phyloP scores from a whole-genome alignment of 2,113 vertebrate genomes.

The Spizaetus ornatus region DNA sequence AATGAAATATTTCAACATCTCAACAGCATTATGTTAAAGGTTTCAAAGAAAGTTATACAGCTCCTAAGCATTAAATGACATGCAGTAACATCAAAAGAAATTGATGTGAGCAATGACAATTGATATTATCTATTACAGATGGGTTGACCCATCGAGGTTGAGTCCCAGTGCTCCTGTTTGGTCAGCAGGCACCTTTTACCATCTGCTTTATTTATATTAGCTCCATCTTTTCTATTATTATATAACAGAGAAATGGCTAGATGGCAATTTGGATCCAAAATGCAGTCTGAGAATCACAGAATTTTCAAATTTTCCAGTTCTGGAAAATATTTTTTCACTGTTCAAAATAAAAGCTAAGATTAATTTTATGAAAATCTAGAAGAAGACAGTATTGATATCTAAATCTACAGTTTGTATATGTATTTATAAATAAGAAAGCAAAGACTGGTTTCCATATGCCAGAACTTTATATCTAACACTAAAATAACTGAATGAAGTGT shows the following conservation, averaged over 20 bases:
- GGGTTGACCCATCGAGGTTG: slow-evolving; percentile 25
- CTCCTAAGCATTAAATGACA: slow-evolving; percentile 8
- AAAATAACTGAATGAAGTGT: background rate
- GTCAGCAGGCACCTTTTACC: slow-evolving; percentile 54
- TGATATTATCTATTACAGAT: slow-evolving; percentile 35
- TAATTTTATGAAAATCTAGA: background rate
- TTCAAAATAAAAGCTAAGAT: background rate
- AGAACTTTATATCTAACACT: background rate
- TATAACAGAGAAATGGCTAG: background rate
- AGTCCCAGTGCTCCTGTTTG: slow-evolving; percentile 47
- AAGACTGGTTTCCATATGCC: background rate
- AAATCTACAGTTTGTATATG: background rate
- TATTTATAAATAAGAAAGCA: background rate
- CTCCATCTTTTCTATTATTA: slow-evolving; percentile 25
- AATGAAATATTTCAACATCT: slow-evolving; percentile 39
- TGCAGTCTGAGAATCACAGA: background rate
- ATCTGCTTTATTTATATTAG: slow-evolving; percentile 48
- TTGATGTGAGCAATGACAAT: slow-evolving; percentile 41
- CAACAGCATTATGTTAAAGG: slow-evolving; percentile 30
- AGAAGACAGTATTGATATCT: background rate
- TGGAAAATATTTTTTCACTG: background rate
- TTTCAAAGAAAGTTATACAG: slow-evolving; percentile 29
- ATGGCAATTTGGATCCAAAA: slow-evolving; percentile 24
- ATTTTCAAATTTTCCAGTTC: background rate
- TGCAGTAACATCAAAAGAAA: slow-evolving; percentile 12